Percentiles rank a stretch among this genome's conserved stretches.
Conservation (phyloP, 2,888 invertebrate genomes). For the Caenorhabditis becei region DNA sequence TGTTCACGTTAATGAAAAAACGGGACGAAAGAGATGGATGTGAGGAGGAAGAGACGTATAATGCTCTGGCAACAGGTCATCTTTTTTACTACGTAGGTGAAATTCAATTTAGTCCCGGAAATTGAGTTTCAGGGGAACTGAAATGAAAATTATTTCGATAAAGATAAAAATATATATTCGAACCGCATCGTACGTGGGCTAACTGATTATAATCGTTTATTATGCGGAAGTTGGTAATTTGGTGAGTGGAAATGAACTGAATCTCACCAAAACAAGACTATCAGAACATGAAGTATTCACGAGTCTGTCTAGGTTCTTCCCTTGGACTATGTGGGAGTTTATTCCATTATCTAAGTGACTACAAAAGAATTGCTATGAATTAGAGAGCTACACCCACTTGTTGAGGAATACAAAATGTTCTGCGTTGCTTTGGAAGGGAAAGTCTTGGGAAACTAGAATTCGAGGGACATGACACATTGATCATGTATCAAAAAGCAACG, state of each 20-base stretch:
- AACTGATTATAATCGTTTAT: neutral
- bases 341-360: too few species aligned
- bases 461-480: constrained; percentile 29
- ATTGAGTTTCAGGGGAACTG: constrained; percentile 19
- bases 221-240: neutral
- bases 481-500: constrained; percentile 25
- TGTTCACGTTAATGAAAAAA: constrained; percentile 55
- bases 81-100: constrained; percentile 15
- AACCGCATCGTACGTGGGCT: constrained; percentile 19
- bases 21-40: constrained; percentile 22
- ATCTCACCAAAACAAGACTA: neutral
- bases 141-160: too few species aligned
- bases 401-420: too few species aligned
- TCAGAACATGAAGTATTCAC: neutral
- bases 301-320: neutral
- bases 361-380: too few species aligned
- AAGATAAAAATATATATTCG: too few species aligned
- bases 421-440: too few species aligned
- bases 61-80: constrained; percentile 17
- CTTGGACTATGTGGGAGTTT: neutral
- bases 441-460: too few species aligned
- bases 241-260: neutral
- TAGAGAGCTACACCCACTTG: too few species aligned
- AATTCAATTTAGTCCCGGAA: constrained; percentile 26
- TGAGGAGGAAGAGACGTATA: constrained; percentile 7